Conservation (phyloP, 2,113 vertebrate genomes). For the Elachura formosa region DNA sequence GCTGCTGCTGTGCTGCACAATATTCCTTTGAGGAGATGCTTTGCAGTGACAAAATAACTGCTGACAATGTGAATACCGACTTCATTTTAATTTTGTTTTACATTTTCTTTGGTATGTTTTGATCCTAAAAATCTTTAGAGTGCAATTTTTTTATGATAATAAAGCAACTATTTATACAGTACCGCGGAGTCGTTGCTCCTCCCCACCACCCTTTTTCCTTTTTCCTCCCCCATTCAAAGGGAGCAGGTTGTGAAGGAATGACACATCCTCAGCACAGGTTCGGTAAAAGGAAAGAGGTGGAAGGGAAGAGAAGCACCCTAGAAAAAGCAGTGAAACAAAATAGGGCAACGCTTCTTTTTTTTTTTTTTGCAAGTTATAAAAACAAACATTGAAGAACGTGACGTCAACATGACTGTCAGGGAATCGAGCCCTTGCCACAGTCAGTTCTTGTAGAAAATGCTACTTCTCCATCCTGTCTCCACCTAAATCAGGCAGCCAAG, state of each 20-base stretch:
- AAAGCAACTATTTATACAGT: conserved; percentile 53
- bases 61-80: conserved; percentile 60
- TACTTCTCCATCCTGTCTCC: neutral
- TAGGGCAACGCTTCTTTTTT: neutral
- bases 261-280: neutral
- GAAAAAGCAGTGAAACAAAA: conserved; percentile 19
- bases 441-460: neutral
- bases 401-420: neutral
- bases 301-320: neutral
- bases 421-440: neutral
- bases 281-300: neutral
- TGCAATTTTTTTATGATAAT: conserved; percentile 30
- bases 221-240: neutral
- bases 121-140: conserved; percentile 50
- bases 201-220: neutral
- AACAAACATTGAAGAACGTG: neutral
- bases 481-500: neutral
- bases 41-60: conserved; percentile 69
- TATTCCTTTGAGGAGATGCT: conserved; percentile 66
- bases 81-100: conserved; percentile 71
- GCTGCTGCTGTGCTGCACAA: conserved; percentile 52
- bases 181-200: neutral
- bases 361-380: neutral
- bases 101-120: conserved; percentile 58
- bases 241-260: neutral